A percentile compares a stretch with the other conserved stretches of the same genome.
These are phyloP conservation scores for Cyprinella venusta DNA, from an alignment of 2,797 vertebrate genomes.

Conservation along the genomic window DNA sequence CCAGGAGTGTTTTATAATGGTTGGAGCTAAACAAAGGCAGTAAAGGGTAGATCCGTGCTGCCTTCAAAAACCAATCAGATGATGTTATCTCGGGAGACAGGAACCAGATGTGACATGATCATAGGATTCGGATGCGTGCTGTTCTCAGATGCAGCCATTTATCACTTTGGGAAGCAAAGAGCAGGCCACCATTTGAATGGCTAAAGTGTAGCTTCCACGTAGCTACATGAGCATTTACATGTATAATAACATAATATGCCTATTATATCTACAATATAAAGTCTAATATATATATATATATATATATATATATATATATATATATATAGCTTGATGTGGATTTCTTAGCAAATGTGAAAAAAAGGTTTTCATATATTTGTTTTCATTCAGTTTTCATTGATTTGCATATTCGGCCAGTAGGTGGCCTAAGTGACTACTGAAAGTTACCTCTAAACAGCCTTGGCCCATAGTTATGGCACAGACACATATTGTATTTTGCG, in stretches of 20 bases:
- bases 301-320: too few relatives aligned
- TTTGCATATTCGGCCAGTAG: background rate
- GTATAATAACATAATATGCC: too few relatives aligned
- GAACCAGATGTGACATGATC: background rate
- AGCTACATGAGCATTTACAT: background rate
- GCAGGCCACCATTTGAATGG: background rate
- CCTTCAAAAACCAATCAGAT: background rate
- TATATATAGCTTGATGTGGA: background rate
- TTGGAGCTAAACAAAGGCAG: background rate
- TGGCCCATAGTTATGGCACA: background rate
- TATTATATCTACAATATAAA: background rate
- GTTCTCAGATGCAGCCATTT: background rate
- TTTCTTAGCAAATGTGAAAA: background rate
- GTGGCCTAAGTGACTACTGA: constrained; percentile 3
- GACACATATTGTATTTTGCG: background rate
- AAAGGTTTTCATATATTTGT: background rate
- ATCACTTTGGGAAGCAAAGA: background rate
- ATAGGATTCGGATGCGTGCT: background rate
- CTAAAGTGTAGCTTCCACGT: background rate
- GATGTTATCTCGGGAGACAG: background rate
- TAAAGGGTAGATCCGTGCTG: background rate
- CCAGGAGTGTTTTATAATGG: background rate
- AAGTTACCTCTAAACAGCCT: background rate
- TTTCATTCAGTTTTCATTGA: background rate
- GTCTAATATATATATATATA: background rate